phyloP scores from a whole-genome alignment of 2,797 vertebrate genomes.

The Picus viridis region DNA sequence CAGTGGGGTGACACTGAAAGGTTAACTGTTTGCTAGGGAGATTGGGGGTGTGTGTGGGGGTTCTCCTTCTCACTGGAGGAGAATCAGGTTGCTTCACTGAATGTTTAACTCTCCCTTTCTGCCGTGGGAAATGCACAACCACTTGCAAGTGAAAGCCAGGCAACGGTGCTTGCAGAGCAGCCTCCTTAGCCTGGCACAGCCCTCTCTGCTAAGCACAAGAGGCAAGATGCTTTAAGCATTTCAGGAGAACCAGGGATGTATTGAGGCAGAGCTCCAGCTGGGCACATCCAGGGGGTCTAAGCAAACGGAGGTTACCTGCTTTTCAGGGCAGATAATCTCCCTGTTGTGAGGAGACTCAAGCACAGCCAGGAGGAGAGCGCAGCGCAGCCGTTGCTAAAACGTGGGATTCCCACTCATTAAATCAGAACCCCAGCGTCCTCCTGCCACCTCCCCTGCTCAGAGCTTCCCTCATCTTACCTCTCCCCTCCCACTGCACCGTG shows the following conservation, averaged over 20 bases:
- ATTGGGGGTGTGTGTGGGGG: not conserved
- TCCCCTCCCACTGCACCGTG: accelerated
- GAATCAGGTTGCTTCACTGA: not conserved
- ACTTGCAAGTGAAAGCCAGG: not conserved
- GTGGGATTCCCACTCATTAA: accelerated
- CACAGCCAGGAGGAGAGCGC: not conserved
- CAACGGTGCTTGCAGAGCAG: not conserved
- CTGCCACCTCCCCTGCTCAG: not conserved
- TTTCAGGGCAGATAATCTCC: not conserved
- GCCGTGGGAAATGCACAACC: not conserved
- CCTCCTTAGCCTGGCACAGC: not conserved
- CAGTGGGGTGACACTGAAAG: not conserved
- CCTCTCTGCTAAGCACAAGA: not conserved
- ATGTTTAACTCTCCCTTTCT: not conserved
- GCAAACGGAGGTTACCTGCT: not conserved
- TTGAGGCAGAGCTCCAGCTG: not conserved
- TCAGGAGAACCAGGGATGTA: not conserved
- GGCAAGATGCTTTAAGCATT: not conserved
- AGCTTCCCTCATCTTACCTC: not conserved
- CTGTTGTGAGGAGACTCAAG: not conserved
- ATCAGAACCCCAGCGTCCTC: not conserved
- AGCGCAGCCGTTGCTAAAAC: not conserved
- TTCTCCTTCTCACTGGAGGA: not conserved
- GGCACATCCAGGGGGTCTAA: not conserved
- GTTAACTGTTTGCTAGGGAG: not conserved